These are phyloP conservation scores for Limnephilus auricula DNA, from an alignment of 2,888 invertebrate genomes.

Conservation along the genomic window DNA sequence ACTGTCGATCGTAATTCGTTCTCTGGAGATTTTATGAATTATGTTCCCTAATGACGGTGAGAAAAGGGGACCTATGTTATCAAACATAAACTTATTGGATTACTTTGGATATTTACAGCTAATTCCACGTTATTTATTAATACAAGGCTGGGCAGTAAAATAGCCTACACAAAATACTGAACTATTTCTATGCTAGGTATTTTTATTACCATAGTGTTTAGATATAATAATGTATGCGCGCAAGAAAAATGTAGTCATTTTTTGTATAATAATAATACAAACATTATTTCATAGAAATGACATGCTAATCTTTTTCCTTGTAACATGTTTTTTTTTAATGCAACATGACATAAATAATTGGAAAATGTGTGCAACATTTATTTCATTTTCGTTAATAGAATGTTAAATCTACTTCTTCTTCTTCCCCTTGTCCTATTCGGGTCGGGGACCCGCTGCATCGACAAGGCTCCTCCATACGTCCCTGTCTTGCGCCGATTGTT, in stretches of 20 bases:
- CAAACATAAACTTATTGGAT: neutral
- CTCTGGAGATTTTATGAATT: conserved; percentile 41
- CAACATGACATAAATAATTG: neutral
- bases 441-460: too few species aligned
- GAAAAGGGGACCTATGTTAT: neutral
- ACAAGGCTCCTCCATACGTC: too few species aligned
- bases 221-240: too few species aligned
- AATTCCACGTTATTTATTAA: neutral
- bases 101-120: neutral
- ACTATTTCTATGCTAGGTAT: too few species aligned
- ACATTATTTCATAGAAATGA: too few species aligned
- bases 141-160: neutral
- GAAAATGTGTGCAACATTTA: neutral
- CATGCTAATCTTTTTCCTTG: too few species aligned
- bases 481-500: too few species aligned
- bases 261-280: too few species aligned
- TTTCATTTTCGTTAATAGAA: neutral
- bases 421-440: too few species aligned
- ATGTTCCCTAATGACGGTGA: conserved; percentile 13
- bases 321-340: neutral
- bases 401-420: too few species aligned
- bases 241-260: too few species aligned
- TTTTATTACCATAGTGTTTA: too few species aligned
- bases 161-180: neutral
- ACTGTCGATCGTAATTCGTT: conserved; percentile 22